Evolutionary conservation across 1,140 invertebrate genomes (phyloP).

Genomic region (Grapholita molesta): DNA sequence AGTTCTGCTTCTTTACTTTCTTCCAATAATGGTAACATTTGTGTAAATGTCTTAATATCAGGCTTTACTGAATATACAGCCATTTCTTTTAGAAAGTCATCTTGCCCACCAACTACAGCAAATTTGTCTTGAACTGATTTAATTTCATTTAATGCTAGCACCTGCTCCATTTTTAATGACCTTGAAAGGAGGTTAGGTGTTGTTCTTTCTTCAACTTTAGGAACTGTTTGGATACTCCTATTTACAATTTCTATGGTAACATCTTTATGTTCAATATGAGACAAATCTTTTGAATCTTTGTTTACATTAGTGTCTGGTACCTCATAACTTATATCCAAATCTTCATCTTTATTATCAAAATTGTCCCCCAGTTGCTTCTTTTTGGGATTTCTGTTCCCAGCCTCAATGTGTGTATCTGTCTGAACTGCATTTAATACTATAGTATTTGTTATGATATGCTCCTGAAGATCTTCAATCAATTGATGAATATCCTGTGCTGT

Average conservation of each 20-base stretch:
- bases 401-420: not conserved
- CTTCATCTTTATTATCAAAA: slow-evolving; percentile 1
- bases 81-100: slow-evolving; percentile 88
- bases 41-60: slow-evolving; percentile 88
- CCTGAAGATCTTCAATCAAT: slow-evolving; percentile 50
- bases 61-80: slow-evolving; percentile 81
- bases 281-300: slow-evolving; percentile 15
- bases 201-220: slow-evolving; percentile 28
- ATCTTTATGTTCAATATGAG: slow-evolving; percentile 21
- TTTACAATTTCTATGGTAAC: slow-evolving; percentile 25
- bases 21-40: slow-evolving; percentile 86
- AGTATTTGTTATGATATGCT: slow-evolving; percentile 17
- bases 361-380: not conserved
- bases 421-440: slow-evolving; percentile 4
- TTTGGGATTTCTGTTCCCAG: not conserved
- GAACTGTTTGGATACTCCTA: slow-evolving; percentile 17
- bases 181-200: slow-evolving; percentile 80
- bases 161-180: slow-evolving; percentile 78
- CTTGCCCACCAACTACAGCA: slow-evolving; percentile 88
- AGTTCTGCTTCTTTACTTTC: slow-evolving; percentile 82
- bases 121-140: slow-evolving; percentile 82
- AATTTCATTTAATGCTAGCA: slow-evolving; percentile 79
- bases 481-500: slow-evolving; percentile 80
- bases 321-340: slow-evolving; percentile 8
- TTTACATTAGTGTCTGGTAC: not conserved